phyloP scores from a whole-genome alignment of 1,140 invertebrate genomes.

The Dufourea novaeangliae region DNA sequence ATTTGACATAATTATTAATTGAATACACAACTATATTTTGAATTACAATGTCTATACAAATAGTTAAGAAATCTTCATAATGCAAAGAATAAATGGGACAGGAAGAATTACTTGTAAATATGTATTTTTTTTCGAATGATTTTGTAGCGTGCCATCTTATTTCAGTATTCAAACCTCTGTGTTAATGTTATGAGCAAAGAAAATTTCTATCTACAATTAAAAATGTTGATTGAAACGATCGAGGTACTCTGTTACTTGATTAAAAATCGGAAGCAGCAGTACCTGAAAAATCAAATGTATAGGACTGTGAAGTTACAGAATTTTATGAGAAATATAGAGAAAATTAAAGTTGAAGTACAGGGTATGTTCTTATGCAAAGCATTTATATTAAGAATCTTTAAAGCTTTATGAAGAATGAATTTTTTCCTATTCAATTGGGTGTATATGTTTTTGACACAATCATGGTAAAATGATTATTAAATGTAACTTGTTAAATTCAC shows the following conservation, averaged over 20 bases:
- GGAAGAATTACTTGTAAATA: too few species aligned
- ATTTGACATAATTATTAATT: too few species aligned
- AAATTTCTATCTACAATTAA: neutral
- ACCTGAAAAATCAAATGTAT: too few species aligned
- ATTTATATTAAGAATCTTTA: neutral
- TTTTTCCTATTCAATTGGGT: neutral
- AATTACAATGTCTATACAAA: too few species aligned
- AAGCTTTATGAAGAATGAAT: neutral
- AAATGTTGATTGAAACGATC: neutral
- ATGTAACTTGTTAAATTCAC: neutral
- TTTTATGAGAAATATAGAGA: neutral
- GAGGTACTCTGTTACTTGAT: conserved; percentile 1
- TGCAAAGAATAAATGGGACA: neutral
- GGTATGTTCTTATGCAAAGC: neutral
- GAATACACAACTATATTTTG: too few species aligned
- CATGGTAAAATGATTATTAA: neutral
- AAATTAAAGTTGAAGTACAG: neutral
- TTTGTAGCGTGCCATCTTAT: neutral
- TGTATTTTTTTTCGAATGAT: neutral
- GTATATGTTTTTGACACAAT: neutral
- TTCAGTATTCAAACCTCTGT: neutral
- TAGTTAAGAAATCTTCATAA: too few species aligned
- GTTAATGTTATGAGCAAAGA: neutral
- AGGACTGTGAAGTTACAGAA: neutral
- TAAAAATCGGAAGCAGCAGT: neutral